Evolutionary conservation across 2,797 vertebrate genomes (phyloP), one percentile per base, ranked within the genome.

Genomic region (Sebastes vulpes): DNA sequence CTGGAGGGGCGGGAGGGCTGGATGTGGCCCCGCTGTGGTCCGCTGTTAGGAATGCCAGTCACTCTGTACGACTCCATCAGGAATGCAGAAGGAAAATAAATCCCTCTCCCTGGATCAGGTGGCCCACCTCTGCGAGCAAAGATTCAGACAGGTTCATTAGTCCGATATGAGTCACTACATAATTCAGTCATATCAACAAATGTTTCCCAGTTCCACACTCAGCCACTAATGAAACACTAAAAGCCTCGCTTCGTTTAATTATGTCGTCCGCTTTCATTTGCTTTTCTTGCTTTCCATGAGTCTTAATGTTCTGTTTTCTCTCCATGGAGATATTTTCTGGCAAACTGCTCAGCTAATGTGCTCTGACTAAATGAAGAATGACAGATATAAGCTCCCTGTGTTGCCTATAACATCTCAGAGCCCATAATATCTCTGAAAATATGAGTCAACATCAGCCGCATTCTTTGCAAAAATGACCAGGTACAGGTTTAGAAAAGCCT

Each of bases 1-100:
- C 90, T 96, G 84, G 95, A 90, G 4, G 86, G 20, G 59, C 94
- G 96, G 48, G 94, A 82, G 46, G 89, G 88, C 82, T 97, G 96
- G 52, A 94, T 83, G 57, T 95, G 97, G 53, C 95, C 94, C 78
- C 90, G 96, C 85, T 96, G 96, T 57, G 96, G 72, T 0, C 96
- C 96, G 14, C 94, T 95, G 86, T 91, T 94, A 77, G 96, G 90
- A 85, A 97, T 94, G 81, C 95, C 96, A 85, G 95, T 86, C 57
- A 97, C 95, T 93, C 93, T 94, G 93, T 96, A 97, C 0, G 98
- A 94, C 93, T 99, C 98, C 99, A 99, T 99, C 79, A 90, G 91
- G 91, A 95, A 93, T 71, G 89, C 74, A 79, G 85, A 86, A 87
- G 87, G 93, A 94, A 90, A 93, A 89, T 83, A 90, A 95, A 94